phyloP scores from a whole-genome alignment of 2,888 invertebrate species.

The Melikaiella ostensackeni region DNA sequence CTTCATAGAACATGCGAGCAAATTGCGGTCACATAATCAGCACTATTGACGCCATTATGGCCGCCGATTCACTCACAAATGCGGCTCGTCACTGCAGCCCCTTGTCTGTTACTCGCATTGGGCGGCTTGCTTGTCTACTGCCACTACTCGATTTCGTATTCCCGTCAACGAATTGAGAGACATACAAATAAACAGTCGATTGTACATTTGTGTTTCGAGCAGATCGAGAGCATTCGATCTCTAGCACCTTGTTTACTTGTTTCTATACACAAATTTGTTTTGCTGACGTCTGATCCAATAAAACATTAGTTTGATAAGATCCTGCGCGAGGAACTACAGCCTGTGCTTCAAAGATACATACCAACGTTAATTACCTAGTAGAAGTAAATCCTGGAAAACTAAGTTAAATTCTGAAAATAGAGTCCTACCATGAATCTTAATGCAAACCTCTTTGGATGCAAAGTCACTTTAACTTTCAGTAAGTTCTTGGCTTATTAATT shows the following conservation, averaged over 20 bases:
- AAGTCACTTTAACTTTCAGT: background rate
- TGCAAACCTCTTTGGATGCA: background rate
- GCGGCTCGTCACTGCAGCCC: constrained; percentile 45
- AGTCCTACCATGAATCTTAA: background rate
- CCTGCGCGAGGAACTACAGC: background rate
- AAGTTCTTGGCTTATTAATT: background rate
- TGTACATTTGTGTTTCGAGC: constrained; percentile 34
- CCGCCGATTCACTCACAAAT: constrained; percentile 40
- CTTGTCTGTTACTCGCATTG: background rate
- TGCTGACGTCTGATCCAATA: background rate
- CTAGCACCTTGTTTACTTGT: constrained; percentile 13
- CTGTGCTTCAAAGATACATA: constrained; percentile 19
- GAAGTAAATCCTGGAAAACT: background rate
- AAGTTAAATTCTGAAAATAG: background rate
- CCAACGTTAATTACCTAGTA: constrained; percentile 19
- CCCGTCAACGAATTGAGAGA: constrained; percentile 33
- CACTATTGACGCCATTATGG: constrained; percentile 69
- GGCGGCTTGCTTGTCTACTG: constrained; percentile 19
- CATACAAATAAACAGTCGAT: constrained; percentile 40
- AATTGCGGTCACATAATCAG: constrained; percentile 69
- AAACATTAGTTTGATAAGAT: constrained; percentile 10
- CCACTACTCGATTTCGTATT: constrained; percentile 27
- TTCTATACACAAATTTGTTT: constrained; percentile 4
- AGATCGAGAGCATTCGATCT: constrained; percentile 26
- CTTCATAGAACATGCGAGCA: constrained; percentile 24